Evolutionary conservation across 2,888 invertebrate species (phyloP).

Genomic region (Pseudococcus viburni): DNA sequence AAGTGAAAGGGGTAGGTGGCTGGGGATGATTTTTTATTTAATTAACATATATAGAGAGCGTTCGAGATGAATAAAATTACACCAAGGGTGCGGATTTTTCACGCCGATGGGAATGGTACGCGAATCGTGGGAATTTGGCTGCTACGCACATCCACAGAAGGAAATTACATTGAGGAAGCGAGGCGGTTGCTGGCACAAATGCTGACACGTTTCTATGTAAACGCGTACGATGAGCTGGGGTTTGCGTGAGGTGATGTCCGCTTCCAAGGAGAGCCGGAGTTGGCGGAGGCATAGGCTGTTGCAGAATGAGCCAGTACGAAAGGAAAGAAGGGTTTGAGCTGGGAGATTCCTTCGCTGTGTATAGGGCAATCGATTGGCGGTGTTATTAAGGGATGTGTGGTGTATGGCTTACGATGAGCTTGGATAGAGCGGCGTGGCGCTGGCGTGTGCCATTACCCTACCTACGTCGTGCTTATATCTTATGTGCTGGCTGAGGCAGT

Average conservation of each 20-base stretch:
- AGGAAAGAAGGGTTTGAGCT: neutral
- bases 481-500: neutral
- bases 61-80: neutral
- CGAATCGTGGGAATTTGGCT: neutral
- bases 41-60: neutral
- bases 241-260: neutral
- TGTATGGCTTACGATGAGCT: neutral
- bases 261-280: neutral
- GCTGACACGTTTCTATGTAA: neutral
- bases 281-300: conserved; percentile 16
- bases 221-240: neutral
- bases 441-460: conserved; percentile 44
- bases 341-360: conserved; percentile 40
- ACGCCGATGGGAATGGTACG: neutral
- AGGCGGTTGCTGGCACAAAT: neutral
- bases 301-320: neutral
- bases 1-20: neutral
- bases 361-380: conserved; percentile 17
- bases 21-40: neutral
- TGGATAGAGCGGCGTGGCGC: neutral
- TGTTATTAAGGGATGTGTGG: conserved; percentile 44
- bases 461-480: neutral
- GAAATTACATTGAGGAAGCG: conserved; percentile 1
- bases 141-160: neutral
- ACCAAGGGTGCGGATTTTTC: neutral